Percentiles rank a stretch among this genome's conserved stretches.
These are phyloP conservation scores for Charadrius vociferus DNA, from an alignment of 2,113 vertebrate genomes.

Conservation along the genomic window DNA sequence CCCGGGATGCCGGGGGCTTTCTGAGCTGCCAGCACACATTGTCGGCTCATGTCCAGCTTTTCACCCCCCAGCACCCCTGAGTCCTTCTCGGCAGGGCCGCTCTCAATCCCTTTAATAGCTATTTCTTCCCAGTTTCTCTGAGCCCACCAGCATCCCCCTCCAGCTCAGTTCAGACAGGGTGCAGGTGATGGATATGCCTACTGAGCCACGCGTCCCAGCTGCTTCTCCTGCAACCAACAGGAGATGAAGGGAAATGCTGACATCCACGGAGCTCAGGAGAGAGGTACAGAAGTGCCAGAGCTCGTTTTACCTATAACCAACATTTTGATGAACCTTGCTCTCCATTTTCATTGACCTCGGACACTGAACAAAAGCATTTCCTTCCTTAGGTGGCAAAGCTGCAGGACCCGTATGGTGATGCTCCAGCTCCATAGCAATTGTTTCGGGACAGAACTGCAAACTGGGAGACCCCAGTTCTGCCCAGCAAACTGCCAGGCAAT, in stretches of 20 bases:
- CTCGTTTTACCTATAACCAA: not conserved
- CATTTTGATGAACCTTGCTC: not conserved
- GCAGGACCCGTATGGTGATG: not conserved
- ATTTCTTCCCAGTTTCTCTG: not conserved
- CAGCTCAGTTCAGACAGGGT: not conserved
- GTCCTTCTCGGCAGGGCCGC: not conserved
- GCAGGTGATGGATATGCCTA: not conserved
- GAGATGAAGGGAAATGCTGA: not conserved
- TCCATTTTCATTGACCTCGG: not conserved
- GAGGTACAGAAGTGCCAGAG: not conserved
- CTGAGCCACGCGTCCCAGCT: not conserved
- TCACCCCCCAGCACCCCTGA: not conserved
- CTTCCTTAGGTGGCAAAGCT: not conserved
- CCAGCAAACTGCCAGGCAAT: not conserved
- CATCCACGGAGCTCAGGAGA: not conserved
- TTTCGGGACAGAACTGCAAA: not conserved
- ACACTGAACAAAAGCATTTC: not conserved
- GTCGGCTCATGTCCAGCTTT: not conserved
- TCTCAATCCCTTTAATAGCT: not conserved
- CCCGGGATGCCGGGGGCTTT: not conserved
- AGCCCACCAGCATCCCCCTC: not conserved
- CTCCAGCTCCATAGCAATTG: accelerated
- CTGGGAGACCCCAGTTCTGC: not conserved
- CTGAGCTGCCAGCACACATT: not conserved
- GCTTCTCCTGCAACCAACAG: not conserved